Evolutionary conservation across 2,797 vertebrate genomes (phyloP).

Genomic region (Hemibagrus guttatus): DNA sequence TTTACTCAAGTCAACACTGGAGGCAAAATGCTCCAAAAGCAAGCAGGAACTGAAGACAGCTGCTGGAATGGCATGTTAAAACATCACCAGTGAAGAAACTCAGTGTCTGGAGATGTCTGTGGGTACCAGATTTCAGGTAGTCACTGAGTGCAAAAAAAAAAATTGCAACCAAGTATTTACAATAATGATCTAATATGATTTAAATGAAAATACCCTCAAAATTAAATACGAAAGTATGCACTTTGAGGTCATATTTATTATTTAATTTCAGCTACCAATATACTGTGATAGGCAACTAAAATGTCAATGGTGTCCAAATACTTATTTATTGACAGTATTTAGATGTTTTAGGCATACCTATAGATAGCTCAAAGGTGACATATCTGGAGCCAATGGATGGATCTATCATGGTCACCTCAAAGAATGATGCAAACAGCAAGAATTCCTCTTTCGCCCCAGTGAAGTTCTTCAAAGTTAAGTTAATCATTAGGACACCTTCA

Average conservation of each 20-base stretch:
- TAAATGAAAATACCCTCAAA: neutral
- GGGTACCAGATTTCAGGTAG: neutral
- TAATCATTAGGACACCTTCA: slow-evolving; percentile 1
- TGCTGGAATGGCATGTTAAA: neutral
- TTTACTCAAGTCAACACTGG: neutral
- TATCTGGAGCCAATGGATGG: slow-evolving; percentile 76
- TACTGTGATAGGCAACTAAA: neutral
- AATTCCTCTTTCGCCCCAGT: slow-evolving; percentile 86
- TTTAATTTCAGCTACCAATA: neutral
- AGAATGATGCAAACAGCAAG: slow-evolving; percentile 86
- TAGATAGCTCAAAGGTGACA: slow-evolving; percentile 88
- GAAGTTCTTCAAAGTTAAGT: slow-evolving; percentile 70
- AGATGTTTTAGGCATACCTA: slow-evolving; percentile 73
- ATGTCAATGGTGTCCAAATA: neutral
- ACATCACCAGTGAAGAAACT: neutral
- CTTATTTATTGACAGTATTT: neutral
- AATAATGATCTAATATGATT: neutral
- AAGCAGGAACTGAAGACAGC: neutral
- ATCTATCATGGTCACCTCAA: slow-evolving; percentile 93
- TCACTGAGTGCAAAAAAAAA: neutral
- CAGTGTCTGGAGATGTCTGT: neutral
- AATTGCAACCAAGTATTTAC: neutral
- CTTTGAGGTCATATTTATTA: neutral
- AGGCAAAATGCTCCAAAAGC: neutral
- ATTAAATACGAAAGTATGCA: neutral